phyloP scores from a whole-genome alignment of 2,797 vertebrate genomes.

The Sebastes steindachneri region DNA sequence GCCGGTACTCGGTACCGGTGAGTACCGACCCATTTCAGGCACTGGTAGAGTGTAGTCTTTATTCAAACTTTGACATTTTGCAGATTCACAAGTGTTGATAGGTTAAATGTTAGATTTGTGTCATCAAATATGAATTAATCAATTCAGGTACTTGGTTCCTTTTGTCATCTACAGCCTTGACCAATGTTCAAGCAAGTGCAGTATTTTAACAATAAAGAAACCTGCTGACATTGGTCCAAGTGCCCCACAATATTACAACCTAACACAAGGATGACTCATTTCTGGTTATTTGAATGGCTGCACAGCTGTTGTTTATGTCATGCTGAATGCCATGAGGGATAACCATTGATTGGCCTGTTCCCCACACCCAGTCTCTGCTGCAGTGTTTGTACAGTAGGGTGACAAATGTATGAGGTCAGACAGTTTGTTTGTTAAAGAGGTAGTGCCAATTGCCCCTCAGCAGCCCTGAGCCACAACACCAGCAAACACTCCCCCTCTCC shows the following conservation, averaged over 20 bases:
- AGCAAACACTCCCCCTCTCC: constrained; percentile 19
- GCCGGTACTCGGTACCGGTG: too few species aligned
- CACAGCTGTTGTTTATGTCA: background rate
- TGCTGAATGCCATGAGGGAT: background rate
- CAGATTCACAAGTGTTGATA: background rate
- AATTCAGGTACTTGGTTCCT: background rate
- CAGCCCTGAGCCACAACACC: constrained; percentile 16
- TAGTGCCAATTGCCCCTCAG: constrained; percentile 39
- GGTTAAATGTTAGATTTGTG: background rate
- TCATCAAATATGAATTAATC: background rate
- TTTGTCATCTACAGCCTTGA: background rate
- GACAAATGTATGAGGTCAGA: background rate
- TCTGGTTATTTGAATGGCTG: background rate
- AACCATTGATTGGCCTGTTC: background rate
- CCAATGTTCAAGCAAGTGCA: background rate
- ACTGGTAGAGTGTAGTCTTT: background rate
- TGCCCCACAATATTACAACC: background rate
- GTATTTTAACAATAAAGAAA: background rate
- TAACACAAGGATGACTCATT: background rate
- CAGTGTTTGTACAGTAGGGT: background rate
- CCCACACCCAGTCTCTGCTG: constrained; percentile 1
- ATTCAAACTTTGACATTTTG: background rate
- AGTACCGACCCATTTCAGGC: too few species aligned
- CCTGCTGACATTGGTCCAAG: background rate
- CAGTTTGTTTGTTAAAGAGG: constrained; percentile 43